Conservation (phyloP, 2,113 vertebrate genomes). For the Nycticorax nycticorax region DNA sequence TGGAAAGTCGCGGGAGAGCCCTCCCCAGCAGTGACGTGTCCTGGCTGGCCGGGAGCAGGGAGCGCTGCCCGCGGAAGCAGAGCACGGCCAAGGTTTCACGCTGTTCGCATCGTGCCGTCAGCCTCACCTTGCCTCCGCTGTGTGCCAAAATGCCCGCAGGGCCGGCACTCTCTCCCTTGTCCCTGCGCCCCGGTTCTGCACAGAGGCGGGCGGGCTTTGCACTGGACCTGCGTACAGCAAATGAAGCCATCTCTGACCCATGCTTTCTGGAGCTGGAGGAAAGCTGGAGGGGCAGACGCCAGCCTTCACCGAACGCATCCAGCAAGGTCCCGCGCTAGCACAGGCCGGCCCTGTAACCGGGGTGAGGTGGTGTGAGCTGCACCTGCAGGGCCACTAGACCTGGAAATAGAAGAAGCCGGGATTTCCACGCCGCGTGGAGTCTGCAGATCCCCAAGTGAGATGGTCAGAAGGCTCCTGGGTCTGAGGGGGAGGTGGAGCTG, state of each 20-base stretch:
- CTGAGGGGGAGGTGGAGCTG: background rate
- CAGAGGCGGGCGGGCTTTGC: background rate
- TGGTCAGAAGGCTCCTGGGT: background rate
- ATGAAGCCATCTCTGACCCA: background rate
- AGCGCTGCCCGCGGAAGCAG: fast-evolving
- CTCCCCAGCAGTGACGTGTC: fast-evolving
- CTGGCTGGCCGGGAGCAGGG: background rate
- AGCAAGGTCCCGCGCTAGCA: fast-evolving
- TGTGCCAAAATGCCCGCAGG: fast-evolving
- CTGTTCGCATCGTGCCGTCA: fast-evolving
- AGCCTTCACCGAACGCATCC: background rate
- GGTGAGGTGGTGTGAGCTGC: fast-evolving
- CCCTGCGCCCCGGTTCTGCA: background rate
- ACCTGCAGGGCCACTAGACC: background rate
- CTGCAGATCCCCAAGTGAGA: background rate
- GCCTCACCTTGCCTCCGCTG: background rate
- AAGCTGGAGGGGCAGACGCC: background rate
- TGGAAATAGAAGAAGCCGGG: background rate
- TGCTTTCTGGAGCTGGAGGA: background rate
- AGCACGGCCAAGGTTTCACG: background rate
- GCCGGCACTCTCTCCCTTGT: fast-evolving
- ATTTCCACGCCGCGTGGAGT: fast-evolving
- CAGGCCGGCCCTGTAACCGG: background rate
- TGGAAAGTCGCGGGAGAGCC: background rate
- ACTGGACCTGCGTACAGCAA: background rate